phyloP scores from a whole-genome alignment of 2,888 invertebrate species.

The Metopia argyrocephala region DNA sequence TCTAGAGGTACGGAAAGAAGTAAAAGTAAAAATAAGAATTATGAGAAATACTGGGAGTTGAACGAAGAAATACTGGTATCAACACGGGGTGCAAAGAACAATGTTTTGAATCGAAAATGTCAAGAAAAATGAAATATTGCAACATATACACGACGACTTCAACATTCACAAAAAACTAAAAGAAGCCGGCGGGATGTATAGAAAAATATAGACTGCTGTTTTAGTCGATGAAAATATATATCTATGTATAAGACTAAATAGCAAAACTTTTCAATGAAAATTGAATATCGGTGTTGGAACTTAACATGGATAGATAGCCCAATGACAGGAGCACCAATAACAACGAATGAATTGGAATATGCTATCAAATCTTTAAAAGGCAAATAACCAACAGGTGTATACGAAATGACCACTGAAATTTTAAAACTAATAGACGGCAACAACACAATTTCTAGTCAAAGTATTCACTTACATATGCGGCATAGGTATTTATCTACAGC shows the following conservation, averaged over 20 bases:
- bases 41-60: constrained; percentile 5
- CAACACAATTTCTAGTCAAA: not conserved
- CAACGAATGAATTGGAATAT: not conserved
- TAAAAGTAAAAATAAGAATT: not conserved
- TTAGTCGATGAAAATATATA: not conserved
- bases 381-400: not conserved
- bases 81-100: constrained; percentile 11
- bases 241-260: not conserved
- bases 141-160: constrained; percentile 1
- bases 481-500: not conserved
- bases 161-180: constrained; percentile 2
- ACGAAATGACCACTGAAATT: too few relatives aligned
- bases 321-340: not conserved
- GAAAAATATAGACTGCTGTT: not conserved
- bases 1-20: not conserved
- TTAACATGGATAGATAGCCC: not conserved
- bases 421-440: not conserved
- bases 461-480: not conserved
- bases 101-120: not conserved
- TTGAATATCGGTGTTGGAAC: not conserved
- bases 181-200: not conserved
- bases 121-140: too few relatives aligned
- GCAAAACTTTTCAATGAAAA: not conserved
- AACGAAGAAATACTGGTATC: constrained; percentile 3
- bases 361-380: constrained; percentile 2